Evolutionary conservation across 2,888 invertebrate genomes (phyloP).

Genomic region (Carcina quercana): DNA sequence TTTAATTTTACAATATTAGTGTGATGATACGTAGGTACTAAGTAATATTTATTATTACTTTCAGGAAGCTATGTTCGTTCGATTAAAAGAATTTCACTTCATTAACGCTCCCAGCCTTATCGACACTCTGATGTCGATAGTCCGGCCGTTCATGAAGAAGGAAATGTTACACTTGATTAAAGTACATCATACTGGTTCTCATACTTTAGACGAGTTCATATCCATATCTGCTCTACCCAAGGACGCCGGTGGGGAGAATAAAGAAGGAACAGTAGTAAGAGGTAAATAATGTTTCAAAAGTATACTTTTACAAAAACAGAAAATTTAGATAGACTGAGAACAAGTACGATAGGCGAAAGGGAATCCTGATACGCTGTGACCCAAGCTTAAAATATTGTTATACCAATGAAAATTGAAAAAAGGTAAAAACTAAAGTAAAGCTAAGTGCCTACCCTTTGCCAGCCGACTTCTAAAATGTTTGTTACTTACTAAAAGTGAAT

Average conservation of each 20-base stretch:
- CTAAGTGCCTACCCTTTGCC: no score
- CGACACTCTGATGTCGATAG: constrained; percentile 77
- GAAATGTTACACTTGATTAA: constrained; percentile 69
- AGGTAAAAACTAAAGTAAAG: no score
- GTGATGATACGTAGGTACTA: neutral
- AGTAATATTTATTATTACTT: constrained; percentile 21
- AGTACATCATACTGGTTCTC: constrained; percentile 60
- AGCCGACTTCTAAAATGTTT: no score
- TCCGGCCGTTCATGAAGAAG: constrained; percentile 83
- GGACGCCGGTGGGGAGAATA: constrained; percentile 73
- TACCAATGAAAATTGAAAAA: no score
- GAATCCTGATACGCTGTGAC: no score
- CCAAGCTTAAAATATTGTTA: no score
- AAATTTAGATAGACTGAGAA: no score
- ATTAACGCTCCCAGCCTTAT: constrained; percentile 79
- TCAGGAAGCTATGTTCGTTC: constrained; percentile 77
- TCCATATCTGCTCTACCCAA: constrained; percentile 71
- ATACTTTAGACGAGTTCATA: constrained; percentile 64
- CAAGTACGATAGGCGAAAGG: no score
- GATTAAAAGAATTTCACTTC: constrained; percentile 79
- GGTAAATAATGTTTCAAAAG: no score
- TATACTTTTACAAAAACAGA: no score
- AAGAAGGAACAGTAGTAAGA: constrained; percentile 23
- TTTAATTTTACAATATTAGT: neutral
- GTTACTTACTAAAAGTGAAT: no score